Base-by-base conservation (phyloP, 2,888 invertebrate species). In the Amblyjoppa proteus region DNA sequence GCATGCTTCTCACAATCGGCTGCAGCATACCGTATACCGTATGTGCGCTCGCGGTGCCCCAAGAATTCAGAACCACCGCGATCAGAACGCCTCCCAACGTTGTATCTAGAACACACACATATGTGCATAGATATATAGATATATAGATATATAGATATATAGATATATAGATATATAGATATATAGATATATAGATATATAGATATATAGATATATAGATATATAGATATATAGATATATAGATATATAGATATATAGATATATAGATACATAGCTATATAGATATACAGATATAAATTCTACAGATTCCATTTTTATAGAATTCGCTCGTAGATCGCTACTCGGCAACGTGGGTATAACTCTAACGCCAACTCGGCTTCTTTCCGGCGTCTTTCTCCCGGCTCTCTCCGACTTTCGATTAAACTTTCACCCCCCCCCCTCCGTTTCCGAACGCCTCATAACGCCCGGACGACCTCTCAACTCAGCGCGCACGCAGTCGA, bases 391-490 rank as follows among this genome's bases (percentile, higher is more conserved):
- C 66, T 68, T 68, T 66, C 81, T 56, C 78, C 49, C 25, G 56
- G 51, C 77, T 77, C 81, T 78, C 61, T 38, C 64, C 81, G 69
- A 58, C 84, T 85, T 85, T 85, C 84, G 81, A 81, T 85, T 85
- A 81, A 81, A 81, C 81, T 85, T 85, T 81, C 84, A 78, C 84
- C 76, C 70, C 34, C 28, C 56, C 78, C 28, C 25, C 45, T 34
- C 1, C 38, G 25, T 45, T 28, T 6, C 45, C 16, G 45, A 45
- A 3, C 45, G 45, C 45, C 45, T 25, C 28, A 16, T 49, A 49
- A 31, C 51, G 31, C 31, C 25, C 16, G 20, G 1, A 45, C 70
- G 41, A n/a, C 68, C 68, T 45, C 58, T 58, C 45, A 45, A 45
- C 56, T 61, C 28, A n/a, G 49, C 31, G 41, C 49, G 76, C 51